Base-by-base conservation (phyloP, 1,140 invertebrate species). In the Hydropsyche tenuis region DNA sequence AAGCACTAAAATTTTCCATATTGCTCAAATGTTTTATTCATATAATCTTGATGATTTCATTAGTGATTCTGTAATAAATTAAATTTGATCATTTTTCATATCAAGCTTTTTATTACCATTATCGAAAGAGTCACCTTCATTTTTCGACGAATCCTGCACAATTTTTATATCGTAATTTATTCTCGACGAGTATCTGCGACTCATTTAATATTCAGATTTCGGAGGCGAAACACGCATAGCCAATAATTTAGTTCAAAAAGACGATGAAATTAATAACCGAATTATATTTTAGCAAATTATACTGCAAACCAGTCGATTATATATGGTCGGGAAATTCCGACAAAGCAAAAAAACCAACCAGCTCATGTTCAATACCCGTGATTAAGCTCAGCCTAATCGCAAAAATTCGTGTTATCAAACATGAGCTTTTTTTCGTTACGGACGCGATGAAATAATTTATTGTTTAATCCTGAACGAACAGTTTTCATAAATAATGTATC, bases 241-340 rank as follows among this genome's bases (percentile, higher is more conserved):
- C 56, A 60, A 60, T 60, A 60, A 60, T 60, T 60, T 60, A 20
- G n/a, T 14, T 25, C 23, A 60, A 60, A 53, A 53, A 53, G 48
- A 53, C 48, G 48, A 53, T 20, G 48, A 53, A 60, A 60, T 60
- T 60, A 60, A 60, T 60, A 60, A 60, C 56, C 23, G 22, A 60
- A 60, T 60, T 60, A 60, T 60, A 60, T 60, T 60, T 27, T 23
- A 60, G 7, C 22, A 27, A 60, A 60, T 60, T 60, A 25, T 27
- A 27, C 23, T 27, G 18, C 22, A 23, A 14, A 18, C 12, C 22
- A 20, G 23, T 4, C 23, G 23, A 60, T 25, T 27, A 37, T 37
- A 9, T 37, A 60, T 4, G 25, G 23, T 53, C 18, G n/a, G 16
- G 20, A 53, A 53, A 53, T 18, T 20, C 23, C 20, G 18, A 60